Evolutionary conservation across 2,113 vertebrate genomes (phyloP), one percentile per base, ranked within the genome.

Genomic region (Canis aureus): DNA sequence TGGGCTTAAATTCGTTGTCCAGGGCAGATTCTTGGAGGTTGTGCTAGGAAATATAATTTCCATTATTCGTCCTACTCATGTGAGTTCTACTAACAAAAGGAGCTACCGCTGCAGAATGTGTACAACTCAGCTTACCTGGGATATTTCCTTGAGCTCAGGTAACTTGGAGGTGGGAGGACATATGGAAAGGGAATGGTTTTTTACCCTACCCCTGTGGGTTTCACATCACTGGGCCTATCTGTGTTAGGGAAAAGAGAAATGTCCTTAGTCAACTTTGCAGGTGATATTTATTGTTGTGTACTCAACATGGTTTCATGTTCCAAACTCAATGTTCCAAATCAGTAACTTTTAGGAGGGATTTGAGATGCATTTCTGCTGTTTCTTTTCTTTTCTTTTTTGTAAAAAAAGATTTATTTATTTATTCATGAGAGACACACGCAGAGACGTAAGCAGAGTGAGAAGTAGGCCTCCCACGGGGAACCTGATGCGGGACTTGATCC

Each of bases 21-120:
- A 92, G 88, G 60, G 66, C 25, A 89, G 79, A 89, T 53, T 71
- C 96, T 29, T 49, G 51, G n/a, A 83, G 71, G 13, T 80, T 97
- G 93, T 43, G 4, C 17, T 67, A 29, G 49, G 89, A 95, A 91
- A 57, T 32, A 32, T 38, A 82, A 83, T 82, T 96, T 91, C 60
- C 55, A 38, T 94, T 91, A 96, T 89, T 92, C 22, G 55, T 17
- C 16, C 11, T 87, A 67, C 22, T 92, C 20, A 32, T 16, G n/a
- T 55, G 13, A 66, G 9, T 83, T 86, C 51, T 97, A 35, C 64
- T 20, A 29, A 73, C 43, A 32, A 86, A 92, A 96, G 53, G n/a
- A 95, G 53, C n/a, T 60, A 27, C 43, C 20, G 25, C 55, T 64
- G 2, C 29, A 84, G 76, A 53, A 27, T 38, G 35, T 10, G 3